These are phyloP conservation scores for Oreohelix idahoensis DNA, from an alignment of 1,140 invertebrate genomes.

Conservation along the genomic window DNA sequence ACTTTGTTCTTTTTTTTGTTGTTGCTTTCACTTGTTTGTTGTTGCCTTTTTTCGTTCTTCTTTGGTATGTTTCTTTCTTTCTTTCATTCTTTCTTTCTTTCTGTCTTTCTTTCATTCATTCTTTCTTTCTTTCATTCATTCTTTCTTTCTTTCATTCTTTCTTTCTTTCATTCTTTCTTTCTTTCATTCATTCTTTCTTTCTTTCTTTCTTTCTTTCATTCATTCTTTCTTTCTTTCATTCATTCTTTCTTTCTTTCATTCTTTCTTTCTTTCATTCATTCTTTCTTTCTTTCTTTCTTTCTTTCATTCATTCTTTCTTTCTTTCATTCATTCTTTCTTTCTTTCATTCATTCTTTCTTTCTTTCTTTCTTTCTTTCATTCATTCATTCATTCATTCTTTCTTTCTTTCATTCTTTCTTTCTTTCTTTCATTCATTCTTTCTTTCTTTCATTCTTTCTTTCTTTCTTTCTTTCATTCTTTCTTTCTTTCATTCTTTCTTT, in stretches of 20 bases:
- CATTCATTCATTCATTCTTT: neutral
- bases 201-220: constrained; percentile 18
- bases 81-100: constrained; percentile 23
- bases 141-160: neutral
- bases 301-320: neutral
- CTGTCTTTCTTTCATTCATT: neutral
- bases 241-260: constrained; percentile 18
- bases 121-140: no score
- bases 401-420: constrained; percentile 7
- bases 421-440: neutral
- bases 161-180: constrained; percentile 8
- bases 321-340: no score
- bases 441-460: neutral
- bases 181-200: neutral
- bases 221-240: constrained; percentile 14
- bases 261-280: neutral
- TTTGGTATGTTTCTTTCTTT: neutral
- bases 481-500: no score
- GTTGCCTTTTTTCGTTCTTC: constrained; percentile 1
- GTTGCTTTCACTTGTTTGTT: neutral
- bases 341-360: no score
- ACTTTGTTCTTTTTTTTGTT: constrained; percentile 4
- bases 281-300: neutral
- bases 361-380: no score
- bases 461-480: neutral